phyloP scores from a whole-genome alignment of 2,113 vertebrate genomes.

The Caretta caretta region DNA sequence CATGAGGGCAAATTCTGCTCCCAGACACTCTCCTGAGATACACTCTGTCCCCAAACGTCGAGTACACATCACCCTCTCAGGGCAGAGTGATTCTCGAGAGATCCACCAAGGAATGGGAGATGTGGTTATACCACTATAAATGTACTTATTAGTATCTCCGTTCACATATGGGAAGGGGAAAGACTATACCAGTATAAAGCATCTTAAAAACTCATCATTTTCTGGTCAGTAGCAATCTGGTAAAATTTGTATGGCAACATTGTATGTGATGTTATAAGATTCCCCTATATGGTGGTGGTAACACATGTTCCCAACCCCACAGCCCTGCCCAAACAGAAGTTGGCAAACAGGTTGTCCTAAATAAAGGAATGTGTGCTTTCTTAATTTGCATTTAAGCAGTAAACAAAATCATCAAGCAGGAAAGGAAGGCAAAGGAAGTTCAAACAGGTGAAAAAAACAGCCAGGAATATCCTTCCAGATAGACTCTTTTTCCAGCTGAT shows the following conservation, averaged over 20 bases:
- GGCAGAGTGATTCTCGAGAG: too few relatives aligned
- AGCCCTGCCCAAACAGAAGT: not conserved
- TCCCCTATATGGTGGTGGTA: not conserved
- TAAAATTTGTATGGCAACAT: not conserved
- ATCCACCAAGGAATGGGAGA: not conserved
- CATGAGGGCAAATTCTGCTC: not conserved
- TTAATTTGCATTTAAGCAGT: not conserved
- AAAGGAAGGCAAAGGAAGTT: not conserved
- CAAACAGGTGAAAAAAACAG: not conserved
- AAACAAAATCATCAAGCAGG: not conserved
- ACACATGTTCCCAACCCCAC: not conserved
- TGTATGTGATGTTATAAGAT: not conserved
- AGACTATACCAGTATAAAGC: too few relatives aligned
- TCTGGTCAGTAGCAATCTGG: not conserved
- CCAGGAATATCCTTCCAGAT: not conserved
- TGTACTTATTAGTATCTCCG: too few relatives aligned
- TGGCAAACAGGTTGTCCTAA: not conserved
- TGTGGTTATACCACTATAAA: too few relatives aligned
- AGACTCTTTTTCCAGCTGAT: not conserved
- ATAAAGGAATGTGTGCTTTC: not conserved
- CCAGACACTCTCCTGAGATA: accelerated
- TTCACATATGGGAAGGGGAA: too few relatives aligned
- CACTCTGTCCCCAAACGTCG: accelerated
- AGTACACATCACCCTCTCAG: accelerated
- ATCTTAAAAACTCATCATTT: not conserved